These are phyloP conservation scores for Noctuana brunneofusca DNA, from an alignment of 2,888 invertebrate species.

Conservation along the genomic window DNA sequence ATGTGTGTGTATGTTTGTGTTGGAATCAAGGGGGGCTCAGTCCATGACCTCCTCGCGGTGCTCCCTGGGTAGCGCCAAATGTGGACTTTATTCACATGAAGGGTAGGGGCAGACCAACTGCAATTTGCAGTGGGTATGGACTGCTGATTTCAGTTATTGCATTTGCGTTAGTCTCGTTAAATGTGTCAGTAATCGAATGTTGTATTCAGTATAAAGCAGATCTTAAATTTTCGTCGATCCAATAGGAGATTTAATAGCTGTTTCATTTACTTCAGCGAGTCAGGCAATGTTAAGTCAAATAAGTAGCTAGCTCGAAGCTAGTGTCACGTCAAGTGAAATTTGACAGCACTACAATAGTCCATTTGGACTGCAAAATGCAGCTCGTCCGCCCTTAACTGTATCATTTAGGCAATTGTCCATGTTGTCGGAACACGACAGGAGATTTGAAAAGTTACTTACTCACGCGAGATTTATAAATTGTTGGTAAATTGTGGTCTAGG, in stretches of 20 bases:
- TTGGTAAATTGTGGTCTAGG: background rate
- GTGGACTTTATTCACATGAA: slow-evolving; percentile 73
- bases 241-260: too few species aligned
- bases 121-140: background rate
- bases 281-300: too few species aligned
- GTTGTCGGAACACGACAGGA: slow-evolving; percentile 21
- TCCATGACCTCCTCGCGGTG: slow-evolving; percentile 82
- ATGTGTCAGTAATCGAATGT: background rate
- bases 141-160: too few species aligned
- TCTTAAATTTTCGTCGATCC: too few species aligned
- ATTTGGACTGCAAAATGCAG: background rate
- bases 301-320: too few species aligned
- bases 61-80: slow-evolving; percentile 81
- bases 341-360: too few species aligned
- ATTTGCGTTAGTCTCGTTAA: background rate
- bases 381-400: slow-evolving; percentile 12
- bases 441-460: slow-evolving; percentile 9
- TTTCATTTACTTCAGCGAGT: too few species aligned
- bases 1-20: slow-evolving; percentile 46
- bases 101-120: slow-evolving; percentile 32
- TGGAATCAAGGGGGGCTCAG: slow-evolving; percentile 75
- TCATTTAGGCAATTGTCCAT: slow-evolving; percentile 27
- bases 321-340: background rate
- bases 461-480: slow-evolving; percentile 8
- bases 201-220: too few species aligned